phyloP scores from a whole-genome alignment of 1,140 invertebrate genomes.

The Habropoda laboriosa region DNA sequence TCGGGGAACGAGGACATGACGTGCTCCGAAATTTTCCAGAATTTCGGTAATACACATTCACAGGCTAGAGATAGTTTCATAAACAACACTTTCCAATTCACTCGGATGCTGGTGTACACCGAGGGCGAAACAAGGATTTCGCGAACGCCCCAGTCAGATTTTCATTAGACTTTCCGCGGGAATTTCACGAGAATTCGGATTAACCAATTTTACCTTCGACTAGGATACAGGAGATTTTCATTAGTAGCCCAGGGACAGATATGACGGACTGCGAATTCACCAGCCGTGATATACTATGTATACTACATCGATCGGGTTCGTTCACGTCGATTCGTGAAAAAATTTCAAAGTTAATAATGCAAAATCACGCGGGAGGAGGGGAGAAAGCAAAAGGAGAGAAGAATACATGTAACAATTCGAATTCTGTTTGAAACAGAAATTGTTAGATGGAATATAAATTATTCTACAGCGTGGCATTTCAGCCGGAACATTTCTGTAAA shows the following conservation, averaged over 20 bases:
- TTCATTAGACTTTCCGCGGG: constrained; percentile 29
- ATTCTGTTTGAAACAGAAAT: background rate
- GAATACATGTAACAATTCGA: no score
- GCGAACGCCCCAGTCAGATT: constrained; percentile 20
- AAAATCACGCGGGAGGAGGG: no score
- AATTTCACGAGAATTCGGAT: constrained; percentile 24
- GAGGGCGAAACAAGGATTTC: background rate
- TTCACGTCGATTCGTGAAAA: no score
- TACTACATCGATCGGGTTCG: no score
- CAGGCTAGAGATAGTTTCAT: constrained; percentile 12
- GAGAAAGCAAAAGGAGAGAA: no score
- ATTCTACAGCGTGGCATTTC: background rate
- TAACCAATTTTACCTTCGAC: constrained; percentile 17
- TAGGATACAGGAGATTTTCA: constrained; percentile 34
- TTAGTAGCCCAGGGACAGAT: background rate
- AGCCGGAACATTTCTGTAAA: background rate
- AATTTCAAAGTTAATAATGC: no score
- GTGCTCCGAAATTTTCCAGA: background rate
- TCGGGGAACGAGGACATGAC: background rate
- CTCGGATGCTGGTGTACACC: background rate
- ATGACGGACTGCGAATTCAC: background rate
- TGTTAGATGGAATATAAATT: background rate
- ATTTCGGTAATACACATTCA: background rate
- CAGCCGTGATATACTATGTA: background rate
- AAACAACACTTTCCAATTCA: constrained; percentile 35